phyloP scores from a whole-genome alignment of 2,113 vertebrate genomes.

The Onychostruthus taczanowskii region DNA sequence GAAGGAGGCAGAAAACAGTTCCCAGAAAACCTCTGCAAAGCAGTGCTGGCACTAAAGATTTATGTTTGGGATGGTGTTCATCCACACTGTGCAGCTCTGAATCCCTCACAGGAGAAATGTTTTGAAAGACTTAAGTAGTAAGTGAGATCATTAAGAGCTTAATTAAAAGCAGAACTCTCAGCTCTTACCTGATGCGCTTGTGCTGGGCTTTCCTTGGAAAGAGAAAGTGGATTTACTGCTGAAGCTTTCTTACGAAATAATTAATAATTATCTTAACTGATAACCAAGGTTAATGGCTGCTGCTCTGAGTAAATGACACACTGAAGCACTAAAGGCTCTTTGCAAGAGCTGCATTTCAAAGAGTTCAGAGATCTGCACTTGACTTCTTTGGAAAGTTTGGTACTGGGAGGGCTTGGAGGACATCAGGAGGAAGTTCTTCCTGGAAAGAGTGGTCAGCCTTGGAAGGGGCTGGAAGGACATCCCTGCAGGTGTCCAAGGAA shows the following conservation, averaged over 20 bases:
- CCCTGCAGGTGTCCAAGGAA: background rate
- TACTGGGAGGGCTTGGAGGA: background rate
- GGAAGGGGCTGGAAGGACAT: background rate
- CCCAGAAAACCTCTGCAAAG: background rate
- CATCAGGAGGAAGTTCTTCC: accelerated
- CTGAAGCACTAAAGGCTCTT: background rate
- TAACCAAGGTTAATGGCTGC: background rate
- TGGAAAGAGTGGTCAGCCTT: background rate
- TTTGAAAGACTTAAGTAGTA: background rate
- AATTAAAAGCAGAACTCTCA: background rate
- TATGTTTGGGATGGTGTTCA: background rate
- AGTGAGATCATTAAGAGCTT: background rate
- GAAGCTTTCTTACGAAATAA: background rate
- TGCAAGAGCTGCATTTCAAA: accelerated
- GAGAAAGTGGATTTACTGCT: background rate
- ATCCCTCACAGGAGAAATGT: background rate
- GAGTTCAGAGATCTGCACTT: background rate
- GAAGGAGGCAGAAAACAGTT: background rate
- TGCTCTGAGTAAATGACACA: background rate
- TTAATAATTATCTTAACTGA: background rate
- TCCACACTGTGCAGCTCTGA: background rate
- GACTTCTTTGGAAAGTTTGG: accelerated
- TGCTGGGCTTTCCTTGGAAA: background rate
- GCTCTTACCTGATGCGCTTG: background rate
- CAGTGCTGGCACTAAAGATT: accelerated